A percentile compares a stretch with the other conserved stretches of the same genome.
Evolutionary conservation across 2,888 invertebrate species (phyloP).

Genomic region (Perithous albicinctus): DNA sequence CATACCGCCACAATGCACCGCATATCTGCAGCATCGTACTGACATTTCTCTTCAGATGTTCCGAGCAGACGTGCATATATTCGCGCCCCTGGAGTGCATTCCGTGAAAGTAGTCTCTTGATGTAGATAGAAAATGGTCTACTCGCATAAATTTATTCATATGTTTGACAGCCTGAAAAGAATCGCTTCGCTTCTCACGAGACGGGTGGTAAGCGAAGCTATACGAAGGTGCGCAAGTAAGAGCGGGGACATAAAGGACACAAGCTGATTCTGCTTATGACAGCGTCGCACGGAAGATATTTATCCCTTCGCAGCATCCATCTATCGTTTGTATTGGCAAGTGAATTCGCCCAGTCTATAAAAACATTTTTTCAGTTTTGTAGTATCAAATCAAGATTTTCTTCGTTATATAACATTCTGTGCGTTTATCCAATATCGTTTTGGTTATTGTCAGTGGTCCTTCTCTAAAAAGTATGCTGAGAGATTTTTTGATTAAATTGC

Average conservation of each 20-base stretch:
- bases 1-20: not conserved
- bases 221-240: not conserved
- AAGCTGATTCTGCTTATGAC: constrained; percentile 3
- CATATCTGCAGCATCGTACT: constrained; percentile 1
- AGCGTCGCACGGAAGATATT: constrained; percentile 3
- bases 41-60: constrained; percentile 10
- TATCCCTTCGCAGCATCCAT: constrained; percentile 1
- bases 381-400: no score
- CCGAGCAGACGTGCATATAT: not conserved
- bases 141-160: constrained; percentile 41
- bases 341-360: not conserved
- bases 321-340: constrained; percentile 8
- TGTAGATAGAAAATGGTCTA: constrained; percentile 5
- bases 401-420: no score
- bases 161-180: constrained; percentile 46
- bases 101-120: constrained; percentile 17
- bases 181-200: not conserved
- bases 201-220: not conserved
- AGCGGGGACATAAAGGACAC: not conserved
- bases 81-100: not conserved
- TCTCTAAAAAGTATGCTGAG: no score
- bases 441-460: not conserved
- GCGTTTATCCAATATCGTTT: not conserved
- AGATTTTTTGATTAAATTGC: no score
- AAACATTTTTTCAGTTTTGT: not conserved